These are phyloP conservation scores for Eupeodes corollae DNA, from an alignment of 1,140 invertebrate species.

Conservation along the genomic window DNA sequence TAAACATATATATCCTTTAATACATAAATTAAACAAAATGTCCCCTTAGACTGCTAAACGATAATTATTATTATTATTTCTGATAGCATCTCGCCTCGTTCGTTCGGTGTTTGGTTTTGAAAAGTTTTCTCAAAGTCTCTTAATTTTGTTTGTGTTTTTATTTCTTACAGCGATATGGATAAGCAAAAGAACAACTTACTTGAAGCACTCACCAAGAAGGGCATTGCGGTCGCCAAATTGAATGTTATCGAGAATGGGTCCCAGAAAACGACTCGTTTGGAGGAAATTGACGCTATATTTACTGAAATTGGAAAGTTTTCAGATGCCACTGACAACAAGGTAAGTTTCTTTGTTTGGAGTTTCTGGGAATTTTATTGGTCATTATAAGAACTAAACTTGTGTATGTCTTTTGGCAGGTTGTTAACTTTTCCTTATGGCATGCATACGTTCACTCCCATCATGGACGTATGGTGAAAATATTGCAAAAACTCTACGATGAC, in stretches of 20 bases:
- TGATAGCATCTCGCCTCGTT: no score
- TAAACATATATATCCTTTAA: no score
- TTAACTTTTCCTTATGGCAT: constrained; percentile 71
- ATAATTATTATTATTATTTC: no score
- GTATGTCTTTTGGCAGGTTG: constrained; percentile 40
- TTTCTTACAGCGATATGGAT: constrained; percentile 59
- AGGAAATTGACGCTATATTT: constrained; percentile 52
- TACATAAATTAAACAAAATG: no score
- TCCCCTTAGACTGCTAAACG: no score
- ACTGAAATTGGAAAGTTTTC: constrained; percentile 63
- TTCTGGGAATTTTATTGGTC: constrained; percentile 4
- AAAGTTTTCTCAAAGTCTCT: no score
- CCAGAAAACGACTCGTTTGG: constrained; percentile 38
- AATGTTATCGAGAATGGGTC: constrained; percentile 38
- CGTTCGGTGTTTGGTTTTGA: no score
- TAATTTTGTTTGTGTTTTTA: background rate
- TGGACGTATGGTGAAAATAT: constrained; percentile 65
- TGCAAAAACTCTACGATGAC: constrained; percentile 68
- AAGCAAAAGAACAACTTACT: constrained; percentile 65
- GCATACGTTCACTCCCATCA: constrained; percentile 63
- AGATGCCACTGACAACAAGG: constrained; percentile 67
- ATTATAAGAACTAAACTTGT: constrained; percentile 6
- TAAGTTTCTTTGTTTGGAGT: constrained; percentile 29
- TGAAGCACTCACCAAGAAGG: constrained; percentile 66
- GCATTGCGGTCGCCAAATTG: constrained; percentile 57